These are phyloP conservation scores for Stenodera caucasica DNA, from an alignment of 2,888 invertebrate species.

Conservation along the genomic window DNA sequence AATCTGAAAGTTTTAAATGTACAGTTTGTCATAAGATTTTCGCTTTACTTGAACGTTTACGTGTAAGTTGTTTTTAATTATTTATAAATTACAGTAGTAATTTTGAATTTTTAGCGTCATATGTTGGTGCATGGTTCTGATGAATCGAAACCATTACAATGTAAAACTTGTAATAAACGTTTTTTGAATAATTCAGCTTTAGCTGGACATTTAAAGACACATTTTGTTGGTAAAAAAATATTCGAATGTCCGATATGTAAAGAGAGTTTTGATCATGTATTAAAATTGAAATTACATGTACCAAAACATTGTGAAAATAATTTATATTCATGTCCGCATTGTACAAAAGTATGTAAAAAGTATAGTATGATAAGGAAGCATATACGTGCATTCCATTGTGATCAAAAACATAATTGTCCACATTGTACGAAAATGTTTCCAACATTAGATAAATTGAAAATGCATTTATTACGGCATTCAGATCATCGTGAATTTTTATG, in stretches of 20 bases:
- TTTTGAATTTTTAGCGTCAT: slow-evolving; percentile 58
- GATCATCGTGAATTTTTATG: slow-evolving; percentile 70
- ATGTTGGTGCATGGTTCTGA: slow-evolving; percentile 68
- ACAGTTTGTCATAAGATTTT: slow-evolving; percentile 68
- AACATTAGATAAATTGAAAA: slow-evolving; percentile 69
- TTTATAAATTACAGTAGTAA: background rate
- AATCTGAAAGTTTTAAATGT: slow-evolving; percentile 60
- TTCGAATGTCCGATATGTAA: slow-evolving; percentile 77
- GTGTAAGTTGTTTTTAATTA: slow-evolving; percentile 45
- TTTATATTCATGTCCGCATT: slow-evolving; percentile 69
- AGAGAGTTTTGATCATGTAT: slow-evolving; percentile 67
- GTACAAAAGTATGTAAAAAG: slow-evolving; percentile 67
- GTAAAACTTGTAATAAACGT: slow-evolving; percentile 65
- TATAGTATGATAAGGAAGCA: slow-evolving; percentile 74
- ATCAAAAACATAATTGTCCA: slow-evolving; percentile 67
- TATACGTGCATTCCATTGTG: slow-evolving; percentile 72
- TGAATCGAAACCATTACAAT: slow-evolving; percentile 70
- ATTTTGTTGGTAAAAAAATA: slow-evolving; percentile 63
- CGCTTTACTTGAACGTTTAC: slow-evolving; percentile 63
- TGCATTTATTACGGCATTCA: slow-evolving; percentile 71
- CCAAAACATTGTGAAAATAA: slow-evolving; percentile 66
- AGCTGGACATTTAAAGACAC: slow-evolving; percentile 71
- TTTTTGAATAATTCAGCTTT: slow-evolving; percentile 74
- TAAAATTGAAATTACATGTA: slow-evolving; percentile 68
- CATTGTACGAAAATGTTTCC: slow-evolving; percentile 72